Conservation (phyloP, 2,113 vertebrate genomes). For the Pterocles orientalis region DNA sequence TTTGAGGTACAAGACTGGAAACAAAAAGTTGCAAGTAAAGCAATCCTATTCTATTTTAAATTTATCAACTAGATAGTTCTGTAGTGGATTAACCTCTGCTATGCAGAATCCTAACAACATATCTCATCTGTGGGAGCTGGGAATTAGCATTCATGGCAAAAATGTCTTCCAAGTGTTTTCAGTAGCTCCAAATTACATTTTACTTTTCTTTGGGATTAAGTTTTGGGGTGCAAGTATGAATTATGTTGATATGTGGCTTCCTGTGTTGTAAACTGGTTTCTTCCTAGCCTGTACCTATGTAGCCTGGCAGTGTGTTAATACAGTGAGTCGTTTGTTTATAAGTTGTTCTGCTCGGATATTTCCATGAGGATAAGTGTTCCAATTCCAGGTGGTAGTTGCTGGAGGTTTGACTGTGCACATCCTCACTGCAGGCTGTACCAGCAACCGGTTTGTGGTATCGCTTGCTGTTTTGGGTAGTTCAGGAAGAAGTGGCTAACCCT, state of each 20-base stretch:
- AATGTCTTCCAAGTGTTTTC: background rate
- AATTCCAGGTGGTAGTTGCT: background rate
- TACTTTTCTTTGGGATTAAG: background rate
- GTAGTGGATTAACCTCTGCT: slow-evolving; percentile 14
- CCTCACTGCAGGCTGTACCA: background rate
- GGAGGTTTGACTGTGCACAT: background rate
- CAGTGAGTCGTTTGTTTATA: background rate
- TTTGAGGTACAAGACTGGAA: background rate
- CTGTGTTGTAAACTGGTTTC: background rate
- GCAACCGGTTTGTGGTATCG: background rate
- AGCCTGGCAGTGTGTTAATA: background rate
- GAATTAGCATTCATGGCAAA: background rate
- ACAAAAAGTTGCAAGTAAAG: background rate
- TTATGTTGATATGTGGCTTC: background rate
- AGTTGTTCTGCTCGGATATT: background rate
- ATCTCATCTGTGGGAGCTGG: background rate
- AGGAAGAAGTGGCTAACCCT: background rate
- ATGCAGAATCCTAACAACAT: background rate
- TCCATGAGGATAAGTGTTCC: background rate
- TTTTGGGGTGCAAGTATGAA: background rate
- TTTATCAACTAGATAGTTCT: slow-evolving; percentile 4
- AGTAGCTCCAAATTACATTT: background rate
- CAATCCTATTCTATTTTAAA: slow-evolving; percentile 1
- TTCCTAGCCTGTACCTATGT: background rate
- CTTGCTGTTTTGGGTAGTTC: background rate